Base-by-base conservation (phyloP, 2,113 vertebrate species). In the Silurus meridionalis region DNA sequence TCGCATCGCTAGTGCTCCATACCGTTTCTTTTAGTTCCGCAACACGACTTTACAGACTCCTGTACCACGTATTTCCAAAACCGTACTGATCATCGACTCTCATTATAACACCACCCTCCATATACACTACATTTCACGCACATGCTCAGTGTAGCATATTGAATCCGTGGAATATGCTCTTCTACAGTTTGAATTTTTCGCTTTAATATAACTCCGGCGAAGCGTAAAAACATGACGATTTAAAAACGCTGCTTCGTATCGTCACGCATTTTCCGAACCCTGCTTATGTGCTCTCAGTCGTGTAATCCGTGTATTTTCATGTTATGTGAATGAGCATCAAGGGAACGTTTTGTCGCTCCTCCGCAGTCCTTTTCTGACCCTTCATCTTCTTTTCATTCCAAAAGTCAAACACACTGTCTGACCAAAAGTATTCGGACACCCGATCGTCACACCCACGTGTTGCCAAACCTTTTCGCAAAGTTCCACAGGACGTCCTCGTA, bases 271-370 rank as follows among this genome's bases (percentile, higher is more conserved):
- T 52, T 10, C 72, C 19, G n/a, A 77, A 55, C 21, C 23, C 11
- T 25, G 50, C 74, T 55, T 11, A 25, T n/a, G 23, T 23, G 21
- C 57, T 74, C 50, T 55, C 28, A 25, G 48, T 77, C 74, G 53
- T 53, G 72, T 53, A 53, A 53, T 75, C 52, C 52, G 74, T 55
- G 74, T 53, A 77, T n/a, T 53, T n/a, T 53, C 72, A 77, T 77
- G 74, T 75, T n/a, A 19, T 11, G 19, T 75, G 48, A 8, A 52
- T 4, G 37, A 37, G 48, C 72, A 75, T 75, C 46, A 75, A 23
- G 72, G 28, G 71, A n/a, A 77, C 50, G 46, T 50, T 55, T 25
- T 55, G 46, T 74, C 21, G 37, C 46, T 50, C 17, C 37, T 74
- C 37, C 21, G 17, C 46, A 21, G 17, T 48, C 17, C 69, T 9